Evolutionary conservation across 1,140 invertebrate genomes (phyloP), one percentile per base, ranked within the genome.

Genomic region (Cydia splendana): DNA sequence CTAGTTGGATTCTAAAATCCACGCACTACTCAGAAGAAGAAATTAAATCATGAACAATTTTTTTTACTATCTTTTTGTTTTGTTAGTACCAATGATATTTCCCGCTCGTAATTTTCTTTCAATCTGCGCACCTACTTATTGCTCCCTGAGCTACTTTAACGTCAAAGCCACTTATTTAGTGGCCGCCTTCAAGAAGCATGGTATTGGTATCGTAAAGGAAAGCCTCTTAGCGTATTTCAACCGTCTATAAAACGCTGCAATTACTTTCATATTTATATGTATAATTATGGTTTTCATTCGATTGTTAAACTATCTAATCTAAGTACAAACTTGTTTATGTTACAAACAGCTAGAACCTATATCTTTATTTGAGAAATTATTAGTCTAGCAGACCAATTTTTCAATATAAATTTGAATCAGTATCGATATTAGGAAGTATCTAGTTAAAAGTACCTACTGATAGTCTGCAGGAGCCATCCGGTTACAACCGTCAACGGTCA

Each of bases 151-250:
- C 6, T 62, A 20, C n/a, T 62, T 62, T 20, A 4, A 62, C n/a
- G 57, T 62, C 57, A 20, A 62, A 62, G 57, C 6, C 57, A 24
- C 57, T 62, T n/a, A n/a, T n/a, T n/a, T 24, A 62, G n/a, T 62
- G 18, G 57, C 57, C 57, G 57, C 57, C 18, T 62, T 18, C 57
- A 10, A 38, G 57, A 5, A n/a, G 57, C 51, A n/a, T 53, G 15
- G 51, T 62, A 18, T 62, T 53, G 15, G 51, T 62, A 18, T 62
- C 18, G 57, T 20, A 62, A 24, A 57, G 53, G 53, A 57, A 57
- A 62, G 57, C 15, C 15, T 62, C 57, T 62, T 62, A 62, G 57
- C 57, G 18, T 62, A 24, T 62, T 62, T 24, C 18, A 9, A 18
- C 18, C 24, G 57, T 6, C 3, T 62, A 20, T 62, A 62, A 20